These are phyloP conservation scores for Neomorphus geoffroyi DNA, from an alignment of 2,797 vertebrate genomes.

Conservation along the genomic window DNA sequence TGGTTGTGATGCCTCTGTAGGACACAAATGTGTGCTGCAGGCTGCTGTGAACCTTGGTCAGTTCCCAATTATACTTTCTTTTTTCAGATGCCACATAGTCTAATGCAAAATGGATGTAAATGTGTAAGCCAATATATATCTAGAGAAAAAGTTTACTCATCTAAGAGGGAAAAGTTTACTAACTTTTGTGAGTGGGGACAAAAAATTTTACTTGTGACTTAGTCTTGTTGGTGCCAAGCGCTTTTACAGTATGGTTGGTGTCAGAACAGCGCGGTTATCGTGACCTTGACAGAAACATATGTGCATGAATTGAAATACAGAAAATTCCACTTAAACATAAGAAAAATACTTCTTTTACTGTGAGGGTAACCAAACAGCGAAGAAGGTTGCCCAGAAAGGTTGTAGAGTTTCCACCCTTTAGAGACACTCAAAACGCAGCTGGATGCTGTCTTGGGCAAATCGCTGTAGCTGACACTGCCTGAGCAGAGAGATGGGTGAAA, in stretches of 20 bases:
- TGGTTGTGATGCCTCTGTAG: background rate
- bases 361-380: background rate
- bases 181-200: background rate
- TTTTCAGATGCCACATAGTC: background rate
- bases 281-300: background rate
- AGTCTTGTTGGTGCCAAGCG: background rate
- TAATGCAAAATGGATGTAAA: background rate
- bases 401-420: background rate
- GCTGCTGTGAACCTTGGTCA: background rate
- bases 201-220: background rate
- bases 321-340: background rate
- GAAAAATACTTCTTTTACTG: background rate
- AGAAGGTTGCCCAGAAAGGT: background rate
- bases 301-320: background rate
- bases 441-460: background rate
- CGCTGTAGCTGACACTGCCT: background rate
- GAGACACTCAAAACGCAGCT: background rate
- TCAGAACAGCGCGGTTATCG: background rate
- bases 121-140: background rate
- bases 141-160: background rate
- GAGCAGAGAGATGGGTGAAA: background rate
- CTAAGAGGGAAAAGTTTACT: background rate
- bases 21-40: background rate
- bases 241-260: background rate
- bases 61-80: rapidly evolving